Evolutionary conservation across 2,888 invertebrate species (phyloP).

Genomic region (Neoitamus cyanurus): DNA sequence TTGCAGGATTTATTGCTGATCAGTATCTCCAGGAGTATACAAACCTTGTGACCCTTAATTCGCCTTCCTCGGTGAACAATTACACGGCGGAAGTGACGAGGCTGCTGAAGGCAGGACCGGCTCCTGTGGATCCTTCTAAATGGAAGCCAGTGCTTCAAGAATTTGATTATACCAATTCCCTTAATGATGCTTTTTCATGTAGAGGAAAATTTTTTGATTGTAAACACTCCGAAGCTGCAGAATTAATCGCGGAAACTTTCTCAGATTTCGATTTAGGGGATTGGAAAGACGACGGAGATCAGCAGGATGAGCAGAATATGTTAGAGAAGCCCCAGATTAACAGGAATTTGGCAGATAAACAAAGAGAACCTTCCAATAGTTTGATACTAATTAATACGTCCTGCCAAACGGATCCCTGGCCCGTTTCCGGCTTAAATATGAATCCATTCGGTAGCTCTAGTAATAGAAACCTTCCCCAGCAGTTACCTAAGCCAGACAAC

Average conservation of each 20-base stretch:
- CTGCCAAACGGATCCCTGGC: neutral
- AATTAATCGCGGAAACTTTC: neutral
- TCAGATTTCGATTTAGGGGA: neutral
- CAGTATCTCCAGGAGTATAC: slow-evolving; percentile 17
- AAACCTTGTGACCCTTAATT: neutral
- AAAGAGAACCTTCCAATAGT: neutral
- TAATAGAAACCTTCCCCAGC: neutral
- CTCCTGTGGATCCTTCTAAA: neutral
- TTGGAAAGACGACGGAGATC: neutral
- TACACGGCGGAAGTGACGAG: neutral
- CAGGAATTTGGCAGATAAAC: neutral
- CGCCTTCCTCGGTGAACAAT: neutral
- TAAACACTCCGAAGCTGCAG: slow-evolving; percentile 12
- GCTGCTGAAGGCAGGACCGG: neutral
- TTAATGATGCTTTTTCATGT: neutral
- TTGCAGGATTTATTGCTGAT: neutral
- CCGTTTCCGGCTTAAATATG: neutral
- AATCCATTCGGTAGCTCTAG: neutral
- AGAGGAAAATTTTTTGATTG: slow-evolving; percentile 26
- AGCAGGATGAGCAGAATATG: neutral
- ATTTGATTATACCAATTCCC: neutral
- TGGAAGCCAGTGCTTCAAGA: neutral
- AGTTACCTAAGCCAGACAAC: neutral
- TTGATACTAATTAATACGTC: neutral
- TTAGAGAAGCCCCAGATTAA: neutral